Evolutionary conservation across 2,797 vertebrate species (phyloP).

Genomic region (Anolis apletophallus): DNA sequence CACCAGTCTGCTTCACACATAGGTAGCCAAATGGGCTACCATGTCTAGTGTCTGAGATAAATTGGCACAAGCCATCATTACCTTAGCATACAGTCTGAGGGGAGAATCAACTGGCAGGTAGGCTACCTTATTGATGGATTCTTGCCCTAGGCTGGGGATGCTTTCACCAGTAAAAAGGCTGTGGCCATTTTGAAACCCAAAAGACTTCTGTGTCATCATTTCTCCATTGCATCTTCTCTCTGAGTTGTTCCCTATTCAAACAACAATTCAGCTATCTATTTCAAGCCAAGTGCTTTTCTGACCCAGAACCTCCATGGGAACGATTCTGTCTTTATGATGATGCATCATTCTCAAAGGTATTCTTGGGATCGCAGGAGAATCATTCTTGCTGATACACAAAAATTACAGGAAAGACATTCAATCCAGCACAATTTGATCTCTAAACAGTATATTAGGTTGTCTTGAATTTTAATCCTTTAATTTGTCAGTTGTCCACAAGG

Average conservation of each 20-base stretch:
- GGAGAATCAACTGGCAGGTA: too few species aligned
- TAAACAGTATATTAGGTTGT: background rate
- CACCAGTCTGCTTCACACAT: too few species aligned
- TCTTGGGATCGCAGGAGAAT: too few species aligned
- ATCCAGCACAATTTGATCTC: background rate
- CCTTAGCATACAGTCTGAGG: too few species aligned
- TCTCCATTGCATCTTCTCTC: too few species aligned
- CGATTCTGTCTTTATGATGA: background rate
- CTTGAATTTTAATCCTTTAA: background rate
- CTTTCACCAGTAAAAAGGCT: too few species aligned
- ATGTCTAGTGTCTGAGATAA: too few species aligned
- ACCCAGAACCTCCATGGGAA: background rate
- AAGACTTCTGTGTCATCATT: too few species aligned
- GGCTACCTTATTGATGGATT: background rate
- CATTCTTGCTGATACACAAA: background rate
- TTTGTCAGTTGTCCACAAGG: background rate
- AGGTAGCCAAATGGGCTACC: too few species aligned
- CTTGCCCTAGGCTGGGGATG: background rate
- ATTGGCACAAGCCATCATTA: too few species aligned
- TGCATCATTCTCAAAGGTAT: background rate
- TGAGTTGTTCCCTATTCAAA: background rate
- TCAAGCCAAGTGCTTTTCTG: background rate
- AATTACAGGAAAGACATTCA: background rate
- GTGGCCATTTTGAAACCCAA: too few species aligned
- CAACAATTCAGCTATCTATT: background rate